Percentiles rank a stretch among this genome's conserved stretches.
Conservation (phyloP, 2,888 invertebrate species). For the Schrankia costaestrigalis region DNA sequence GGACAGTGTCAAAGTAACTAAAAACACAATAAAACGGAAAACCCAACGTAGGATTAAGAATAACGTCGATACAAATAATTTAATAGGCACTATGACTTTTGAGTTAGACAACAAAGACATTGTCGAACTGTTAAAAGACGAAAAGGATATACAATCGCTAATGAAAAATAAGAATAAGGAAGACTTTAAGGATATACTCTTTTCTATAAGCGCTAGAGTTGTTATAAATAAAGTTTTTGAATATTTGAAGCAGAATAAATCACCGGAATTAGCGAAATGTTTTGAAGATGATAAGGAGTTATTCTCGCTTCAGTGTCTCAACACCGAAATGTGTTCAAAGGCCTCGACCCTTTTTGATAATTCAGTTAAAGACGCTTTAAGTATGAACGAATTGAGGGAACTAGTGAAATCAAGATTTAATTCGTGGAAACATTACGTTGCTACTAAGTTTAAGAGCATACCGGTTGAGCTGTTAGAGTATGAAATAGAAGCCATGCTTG, state of each 20-base stretch:
- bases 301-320: slow-evolving; percentile 46
- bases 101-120: slow-evolving; percentile 65
- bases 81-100: slow-evolving; percentile 57
- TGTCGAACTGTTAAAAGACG: slow-evolving; percentile 55
- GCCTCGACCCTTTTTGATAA: slow-evolving; percentile 60
- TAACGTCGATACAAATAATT: slow-evolving; percentile 45
- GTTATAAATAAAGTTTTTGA: slow-evolving; percentile 68
- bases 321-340: slow-evolving; percentile 56
- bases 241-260: slow-evolving; percentile 60
- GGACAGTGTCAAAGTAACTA: slow-evolving; percentile 69
- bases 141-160: slow-evolving; percentile 53
- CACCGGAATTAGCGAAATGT: slow-evolving; percentile 55
- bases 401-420: slow-evolving; percentile 56
- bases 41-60: slow-evolving; percentile 56
- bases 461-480: slow-evolving; percentile 59
- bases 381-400: slow-evolving; percentile 61
- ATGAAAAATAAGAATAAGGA: slow-evolving; percentile 60
- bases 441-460: slow-evolving; percentile 57
- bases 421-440: slow-evolving; percentile 63
- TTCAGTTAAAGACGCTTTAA: slow-evolving; percentile 62
- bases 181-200: slow-evolving; percentile 61
- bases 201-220: slow-evolving; percentile 65
- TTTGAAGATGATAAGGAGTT: slow-evolving; percentile 55
- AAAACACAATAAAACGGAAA: slow-evolving; percentile 70
- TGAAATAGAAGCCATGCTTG: slow-evolving; percentile 62